Conservation (phyloP, 2,888 invertebrate species). For the Drosophila ezoana region DNA sequence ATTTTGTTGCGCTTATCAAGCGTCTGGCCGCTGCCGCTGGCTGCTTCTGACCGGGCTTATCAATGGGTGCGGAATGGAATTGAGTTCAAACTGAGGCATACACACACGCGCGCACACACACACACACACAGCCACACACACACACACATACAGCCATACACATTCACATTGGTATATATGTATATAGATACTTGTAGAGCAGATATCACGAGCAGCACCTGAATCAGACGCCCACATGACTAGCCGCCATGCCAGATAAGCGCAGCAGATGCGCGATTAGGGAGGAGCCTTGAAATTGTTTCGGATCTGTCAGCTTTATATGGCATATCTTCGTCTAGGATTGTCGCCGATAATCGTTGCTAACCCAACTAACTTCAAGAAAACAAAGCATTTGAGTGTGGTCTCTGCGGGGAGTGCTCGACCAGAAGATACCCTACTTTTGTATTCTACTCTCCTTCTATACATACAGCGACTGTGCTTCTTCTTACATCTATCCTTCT, state of each 20-base stretch:
- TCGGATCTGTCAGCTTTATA: constrained; percentile 6
- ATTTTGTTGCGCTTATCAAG: constrained; percentile 60
- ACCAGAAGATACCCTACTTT: too few species aligned
- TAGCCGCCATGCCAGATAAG: constrained; percentile 29
- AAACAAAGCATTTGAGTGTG: background rate
- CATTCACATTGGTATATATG: background rate
- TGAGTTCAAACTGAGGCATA: constrained; percentile 44
- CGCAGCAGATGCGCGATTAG: constrained; percentile 23
- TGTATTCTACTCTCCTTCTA: too few species aligned
- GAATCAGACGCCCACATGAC: constrained; percentile 56
- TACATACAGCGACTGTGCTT: too few species aligned
- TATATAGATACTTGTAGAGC: constrained; percentile 18
- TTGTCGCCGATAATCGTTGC: constrained; percentile 23
- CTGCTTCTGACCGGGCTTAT: constrained; percentile 60
- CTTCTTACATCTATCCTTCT: too few species aligned
- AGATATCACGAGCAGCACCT: constrained; percentile 46
- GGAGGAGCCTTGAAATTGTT: constrained; percentile 13
- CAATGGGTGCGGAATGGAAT: constrained; percentile 54
- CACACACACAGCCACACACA: background rate
- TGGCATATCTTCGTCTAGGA: constrained; percentile 18
- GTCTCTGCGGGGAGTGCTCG: too few species aligned
- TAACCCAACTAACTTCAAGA: constrained; percentile 7
- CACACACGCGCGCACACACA: constrained; percentile 3
- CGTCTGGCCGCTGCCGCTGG: constrained; percentile 57
- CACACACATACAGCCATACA: background rate